phyloP scores from a whole-genome alignment of 2,888 invertebrate species.

The Chesias legatella region DNA sequence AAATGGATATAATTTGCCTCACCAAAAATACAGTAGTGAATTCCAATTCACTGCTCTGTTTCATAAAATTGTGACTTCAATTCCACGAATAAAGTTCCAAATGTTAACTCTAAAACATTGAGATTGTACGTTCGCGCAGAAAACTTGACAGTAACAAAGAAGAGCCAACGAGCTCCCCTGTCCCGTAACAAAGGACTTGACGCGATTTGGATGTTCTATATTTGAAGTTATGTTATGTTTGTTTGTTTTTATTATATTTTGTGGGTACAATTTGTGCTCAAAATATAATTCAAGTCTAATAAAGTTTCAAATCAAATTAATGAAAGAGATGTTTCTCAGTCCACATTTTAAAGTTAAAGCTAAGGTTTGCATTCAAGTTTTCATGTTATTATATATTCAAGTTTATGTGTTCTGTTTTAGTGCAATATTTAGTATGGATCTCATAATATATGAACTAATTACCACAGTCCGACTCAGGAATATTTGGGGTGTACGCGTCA shows the following conservation, averaged over 20 bases:
- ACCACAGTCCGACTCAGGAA: too few species aligned
- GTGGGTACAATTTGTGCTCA: slow-evolving; percentile 4
- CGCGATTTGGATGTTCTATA: slow-evolving; percentile 23
- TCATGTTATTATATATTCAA: too few species aligned
- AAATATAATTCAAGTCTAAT: background rate
- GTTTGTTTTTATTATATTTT: slow-evolving; percentile 18
- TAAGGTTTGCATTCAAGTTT: too few species aligned
- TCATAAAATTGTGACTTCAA: slow-evolving; percentile 1
- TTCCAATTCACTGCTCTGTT: background rate
- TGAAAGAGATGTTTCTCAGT: too few species aligned
- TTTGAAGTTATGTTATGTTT: slow-evolving; percentile 19
- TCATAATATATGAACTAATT: too few species aligned
- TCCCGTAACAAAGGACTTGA: slow-evolving; percentile 25
- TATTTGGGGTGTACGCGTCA: too few species aligned
- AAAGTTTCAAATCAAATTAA: background rate
- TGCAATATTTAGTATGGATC: too few species aligned
- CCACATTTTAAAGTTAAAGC: too few species aligned
- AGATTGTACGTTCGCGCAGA: slow-evolving; percentile 14
- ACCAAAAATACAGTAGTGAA: background rate
- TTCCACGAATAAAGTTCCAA: slow-evolving; percentile 1
- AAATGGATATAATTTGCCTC: too few species aligned
- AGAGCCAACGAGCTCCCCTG: slow-evolving; percentile 20
- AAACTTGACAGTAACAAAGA: slow-evolving; percentile 29
- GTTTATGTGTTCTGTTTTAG: too few species aligned
- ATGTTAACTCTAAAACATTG: slow-evolving; percentile 11